These are phyloP conservation scores for Drosophila persimilis DNA, from an alignment of 1,140 invertebrate genomes.

Conservation along the genomic window DNA sequence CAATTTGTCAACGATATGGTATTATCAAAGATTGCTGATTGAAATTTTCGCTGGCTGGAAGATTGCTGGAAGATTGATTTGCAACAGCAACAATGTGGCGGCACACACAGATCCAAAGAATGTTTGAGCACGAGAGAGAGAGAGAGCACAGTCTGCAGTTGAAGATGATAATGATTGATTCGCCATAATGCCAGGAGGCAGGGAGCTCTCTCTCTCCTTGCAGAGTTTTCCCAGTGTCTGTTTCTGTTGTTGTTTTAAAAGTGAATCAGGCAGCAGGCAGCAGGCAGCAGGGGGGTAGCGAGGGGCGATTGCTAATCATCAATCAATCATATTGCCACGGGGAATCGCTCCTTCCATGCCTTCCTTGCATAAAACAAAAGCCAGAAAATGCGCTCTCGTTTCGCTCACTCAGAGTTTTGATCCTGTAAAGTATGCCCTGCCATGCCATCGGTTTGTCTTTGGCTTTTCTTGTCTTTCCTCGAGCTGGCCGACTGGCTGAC, in stretches of 20 bases:
- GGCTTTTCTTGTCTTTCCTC: constrained; percentile 11
- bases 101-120: constrained; percentile 5
- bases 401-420: background rate
- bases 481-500: background rate
- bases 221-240: background rate
- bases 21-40: constrained; percentile 61
- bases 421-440: constrained; percentile 20
- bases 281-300: background rate
- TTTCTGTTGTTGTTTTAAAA: constrained; percentile 53
- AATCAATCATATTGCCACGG: constrained; percentile 65
- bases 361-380: constrained; percentile 53
- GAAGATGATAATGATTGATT: constrained; percentile 75
- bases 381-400: constrained; percentile 27
- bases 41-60: constrained; percentile 35
- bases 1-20: constrained; percentile 64
- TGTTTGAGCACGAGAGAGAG: constrained; percentile 10
- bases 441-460: constrained; percentile 24
- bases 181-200: constrained; percentile 53
- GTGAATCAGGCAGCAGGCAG: constrained; percentile 16
- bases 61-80: constrained; percentile 57
- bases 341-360: constrained; percentile 23
- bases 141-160: constrained; percentile 54
- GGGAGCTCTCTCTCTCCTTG: background rate
- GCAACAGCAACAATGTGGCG: constrained; percentile 15
- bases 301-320: constrained; percentile 52